A percentile compares a stretch with the other conserved stretches of the same genome.
phyloP scores from a whole-genome alignment of 2,113 vertebrate species.

The Fukomys damarensis region DNA sequence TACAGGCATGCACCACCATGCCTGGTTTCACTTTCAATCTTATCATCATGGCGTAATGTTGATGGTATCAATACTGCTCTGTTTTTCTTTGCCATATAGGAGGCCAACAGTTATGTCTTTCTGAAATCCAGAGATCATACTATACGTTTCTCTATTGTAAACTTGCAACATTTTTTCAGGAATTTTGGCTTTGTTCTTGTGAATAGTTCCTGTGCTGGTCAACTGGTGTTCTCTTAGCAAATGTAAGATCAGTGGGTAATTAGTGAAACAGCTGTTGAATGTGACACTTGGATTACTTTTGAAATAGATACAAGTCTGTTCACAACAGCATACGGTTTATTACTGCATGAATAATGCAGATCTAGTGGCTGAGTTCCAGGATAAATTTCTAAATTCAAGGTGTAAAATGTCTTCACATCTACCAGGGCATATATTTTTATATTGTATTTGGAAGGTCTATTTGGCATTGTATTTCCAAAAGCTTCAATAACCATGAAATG shows the following conservation, averaged over 20 bases:
- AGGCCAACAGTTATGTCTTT: not conserved
- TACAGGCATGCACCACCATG: not conserved
- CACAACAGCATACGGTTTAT: not conserved
- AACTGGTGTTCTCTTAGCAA: not conserved
- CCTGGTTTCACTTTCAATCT: not conserved
- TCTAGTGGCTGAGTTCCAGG: not conserved
- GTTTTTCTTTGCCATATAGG: not conserved
- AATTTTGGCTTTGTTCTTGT: too few relatives aligned
- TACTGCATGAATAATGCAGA: not conserved
- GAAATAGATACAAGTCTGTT: not conserved
- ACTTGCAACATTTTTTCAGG: not conserved
- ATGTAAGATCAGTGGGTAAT: not conserved
- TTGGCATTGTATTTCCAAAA: not conserved
- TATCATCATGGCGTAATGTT: not conserved
- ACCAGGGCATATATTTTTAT: not conserved
- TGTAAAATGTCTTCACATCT: not conserved
- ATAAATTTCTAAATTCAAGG: not conserved
- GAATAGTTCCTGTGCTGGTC: too few relatives aligned
- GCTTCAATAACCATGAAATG: not conserved
- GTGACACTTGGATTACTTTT: not conserved
- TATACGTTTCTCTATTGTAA: not conserved
- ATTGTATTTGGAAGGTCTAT: not conserved
- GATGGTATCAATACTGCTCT: not conserved
- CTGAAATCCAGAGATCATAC: not conserved
- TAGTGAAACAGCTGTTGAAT: not conserved